Conservation (phyloP, 1,140 invertebrate species). For the Drosophila elegans region DNA sequence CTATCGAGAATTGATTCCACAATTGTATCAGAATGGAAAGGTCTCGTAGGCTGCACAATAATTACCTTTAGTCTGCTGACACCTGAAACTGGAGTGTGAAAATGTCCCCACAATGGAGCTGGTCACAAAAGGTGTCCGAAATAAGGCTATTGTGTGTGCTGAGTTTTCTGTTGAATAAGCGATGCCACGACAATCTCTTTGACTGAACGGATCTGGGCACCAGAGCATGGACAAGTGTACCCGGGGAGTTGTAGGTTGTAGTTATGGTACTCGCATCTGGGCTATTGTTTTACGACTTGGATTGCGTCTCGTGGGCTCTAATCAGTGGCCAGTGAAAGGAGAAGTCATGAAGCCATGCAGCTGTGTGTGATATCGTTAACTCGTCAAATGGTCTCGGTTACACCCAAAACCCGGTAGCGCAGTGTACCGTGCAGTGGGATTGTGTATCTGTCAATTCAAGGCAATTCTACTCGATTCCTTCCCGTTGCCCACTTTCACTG, state of each 20-base stretch:
- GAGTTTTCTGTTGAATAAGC: slow-evolving; percentile 58
- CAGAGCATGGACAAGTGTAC: slow-evolving; percentile 53
- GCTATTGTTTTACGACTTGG: slow-evolving; percentile 69
- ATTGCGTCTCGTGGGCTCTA: slow-evolving; percentile 52
- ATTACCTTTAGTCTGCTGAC: slow-evolving; percentile 29
- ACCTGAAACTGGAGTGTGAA: slow-evolving; percentile 76
- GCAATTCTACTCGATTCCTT: slow-evolving; percentile 21
- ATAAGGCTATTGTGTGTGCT: slow-evolving; percentile 64
- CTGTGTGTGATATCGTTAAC: slow-evolving; percentile 71
- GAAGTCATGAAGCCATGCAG: slow-evolving; percentile 73
- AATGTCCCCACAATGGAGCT: slow-evolving; percentile 66
- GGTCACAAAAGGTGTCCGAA: slow-evolving; percentile 55
- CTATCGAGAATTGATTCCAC: slow-evolving; percentile 55
- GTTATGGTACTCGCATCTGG: slow-evolving; percentile 26
- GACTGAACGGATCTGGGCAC: slow-evolving; percentile 44
- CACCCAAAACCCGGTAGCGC: slow-evolving; percentile 78
- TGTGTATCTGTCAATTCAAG: slow-evolving; percentile 32
- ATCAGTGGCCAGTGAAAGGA: slow-evolving; percentile 76
- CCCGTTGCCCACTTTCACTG: slow-evolving; percentile 27
- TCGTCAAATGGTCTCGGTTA: slow-evolving; percentile 65
- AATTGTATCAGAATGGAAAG: slow-evolving; percentile 44
- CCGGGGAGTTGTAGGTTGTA: not conserved
- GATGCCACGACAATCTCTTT: slow-evolving; percentile 52
- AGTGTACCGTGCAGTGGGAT: slow-evolving; percentile 56
- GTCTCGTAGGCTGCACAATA: slow-evolving; percentile 39